Conservation (phyloP, 2,113 vertebrate genomes). For the Toxostoma redivivum region DNA sequence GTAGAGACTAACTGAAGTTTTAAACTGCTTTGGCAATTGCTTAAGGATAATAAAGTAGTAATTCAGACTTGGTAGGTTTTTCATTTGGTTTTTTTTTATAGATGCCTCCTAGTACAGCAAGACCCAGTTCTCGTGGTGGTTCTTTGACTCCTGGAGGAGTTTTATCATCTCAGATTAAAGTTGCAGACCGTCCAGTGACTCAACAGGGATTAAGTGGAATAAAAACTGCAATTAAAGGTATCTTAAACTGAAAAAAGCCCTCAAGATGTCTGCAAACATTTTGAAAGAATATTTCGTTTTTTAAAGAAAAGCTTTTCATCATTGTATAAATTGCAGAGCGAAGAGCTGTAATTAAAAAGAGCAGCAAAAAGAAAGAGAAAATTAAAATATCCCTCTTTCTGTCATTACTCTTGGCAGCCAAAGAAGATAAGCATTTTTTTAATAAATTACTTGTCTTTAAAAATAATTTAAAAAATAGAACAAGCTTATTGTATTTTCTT, state of each 20-base stretch:
- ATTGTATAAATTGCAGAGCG: not conserved
- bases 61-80: not conserved
- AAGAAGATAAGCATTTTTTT: not conserved
- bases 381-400: not conserved
- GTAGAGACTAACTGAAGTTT: not conserved
- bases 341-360: not conserved
- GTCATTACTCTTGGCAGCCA: not conserved
- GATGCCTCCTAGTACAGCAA: slow-evolving; percentile 85
- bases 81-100: slow-evolving; percentile 27
- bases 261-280: not conserved
- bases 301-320: not conserved
- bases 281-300: not conserved
- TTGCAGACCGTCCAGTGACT: slow-evolving; percentile 93
- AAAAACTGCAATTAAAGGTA: slow-evolving; percentile 94
- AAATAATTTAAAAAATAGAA: not conserved
- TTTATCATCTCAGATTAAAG: slow-evolving; percentile 90
- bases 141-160: slow-evolving; percentile 73
- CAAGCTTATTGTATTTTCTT: not conserved
- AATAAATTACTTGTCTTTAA: not conserved
- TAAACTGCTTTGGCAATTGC: not conserved
- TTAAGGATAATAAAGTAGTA: not conserved
- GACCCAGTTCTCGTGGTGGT: slow-evolving; percentile 78
- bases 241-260: not conserved
- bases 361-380: not conserved
- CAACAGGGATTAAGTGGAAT: slow-evolving; percentile 97